phyloP scores from a whole-genome alignment of 2,797 vertebrate genomes.

The Fundulus diaphanus region DNA sequence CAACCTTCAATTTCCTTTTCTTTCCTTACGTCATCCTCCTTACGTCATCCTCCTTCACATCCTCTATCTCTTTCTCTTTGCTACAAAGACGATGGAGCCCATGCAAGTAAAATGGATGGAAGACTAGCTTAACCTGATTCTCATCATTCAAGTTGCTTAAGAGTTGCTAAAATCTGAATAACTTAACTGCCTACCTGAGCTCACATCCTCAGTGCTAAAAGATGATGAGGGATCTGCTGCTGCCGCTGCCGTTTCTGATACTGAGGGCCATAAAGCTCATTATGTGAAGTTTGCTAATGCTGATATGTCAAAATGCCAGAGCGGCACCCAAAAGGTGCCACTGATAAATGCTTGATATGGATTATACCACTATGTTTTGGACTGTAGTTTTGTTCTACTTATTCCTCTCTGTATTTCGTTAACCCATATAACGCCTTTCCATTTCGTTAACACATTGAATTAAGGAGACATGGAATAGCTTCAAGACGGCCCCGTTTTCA shows the following conservation, averaged over 20 bases:
- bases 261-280: neutral
- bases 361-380: no score
- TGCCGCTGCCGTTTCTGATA: neutral
- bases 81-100: neutral
- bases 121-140: neutral
- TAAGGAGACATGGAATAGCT: neutral
- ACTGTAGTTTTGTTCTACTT: no score
- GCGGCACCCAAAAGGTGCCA: neutral
- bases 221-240: neutral
- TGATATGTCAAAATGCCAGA: neutral
- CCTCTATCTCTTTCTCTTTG: neutral
- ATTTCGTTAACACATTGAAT: neutral
- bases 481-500: neutral
- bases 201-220: neutral
- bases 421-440: neutral
- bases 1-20: neutral
- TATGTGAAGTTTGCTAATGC: neutral
- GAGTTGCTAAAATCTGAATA: conserved; percentile 1
- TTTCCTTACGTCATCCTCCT: neutral
- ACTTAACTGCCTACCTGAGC: neutral
- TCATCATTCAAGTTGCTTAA: neutral
- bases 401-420: no score
- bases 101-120: neutral
- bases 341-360: no score
- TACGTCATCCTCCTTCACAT: neutral